These are phyloP conservation scores for Pongo pygmaeus DNA, from an alignment of 2,113 vertebrate species.

Conservation along the genomic window DNA sequence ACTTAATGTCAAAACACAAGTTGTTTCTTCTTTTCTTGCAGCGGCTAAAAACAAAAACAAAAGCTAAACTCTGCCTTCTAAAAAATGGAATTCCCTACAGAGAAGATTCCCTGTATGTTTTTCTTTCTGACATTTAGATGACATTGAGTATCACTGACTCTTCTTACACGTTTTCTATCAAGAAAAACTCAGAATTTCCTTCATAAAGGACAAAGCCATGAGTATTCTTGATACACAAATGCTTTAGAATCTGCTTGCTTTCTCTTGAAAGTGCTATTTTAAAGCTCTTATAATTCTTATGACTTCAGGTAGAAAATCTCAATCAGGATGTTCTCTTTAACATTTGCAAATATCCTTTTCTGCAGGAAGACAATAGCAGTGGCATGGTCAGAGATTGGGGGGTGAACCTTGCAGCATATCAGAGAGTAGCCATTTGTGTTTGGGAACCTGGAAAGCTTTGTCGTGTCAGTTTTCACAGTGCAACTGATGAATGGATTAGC, in stretches of 20 bases:
- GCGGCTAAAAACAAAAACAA: neutral
- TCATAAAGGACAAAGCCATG: neutral
- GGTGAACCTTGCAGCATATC: too few species aligned
- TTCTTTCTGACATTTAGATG: neutral
- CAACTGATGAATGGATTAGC: neutral
- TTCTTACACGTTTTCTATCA: neutral
- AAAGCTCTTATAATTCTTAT: neutral
- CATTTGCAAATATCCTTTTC: neutral
- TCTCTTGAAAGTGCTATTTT: neutral
- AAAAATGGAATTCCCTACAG: neutral
- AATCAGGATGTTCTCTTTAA: neutral
- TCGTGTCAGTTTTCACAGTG: neutral
- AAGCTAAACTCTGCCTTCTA: neutral
- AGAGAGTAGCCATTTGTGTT: neutral
- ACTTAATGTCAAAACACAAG: neutral
- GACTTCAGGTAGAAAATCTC: neutral
- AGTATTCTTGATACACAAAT: neutral
- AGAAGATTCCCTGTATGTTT: neutral
- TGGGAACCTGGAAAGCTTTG: neutral
- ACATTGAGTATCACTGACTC: neutral
- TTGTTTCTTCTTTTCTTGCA: conserved; percentile 11
- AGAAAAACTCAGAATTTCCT: neutral
- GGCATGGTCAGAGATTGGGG: neutral
- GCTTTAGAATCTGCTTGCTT: neutral
- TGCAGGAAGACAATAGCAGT: neutral